Evolutionary conservation across 2,888 invertebrate species (phyloP), one percentile per base, ranked within the genome.

Genomic region (Proisotoma minuta): DNA sequence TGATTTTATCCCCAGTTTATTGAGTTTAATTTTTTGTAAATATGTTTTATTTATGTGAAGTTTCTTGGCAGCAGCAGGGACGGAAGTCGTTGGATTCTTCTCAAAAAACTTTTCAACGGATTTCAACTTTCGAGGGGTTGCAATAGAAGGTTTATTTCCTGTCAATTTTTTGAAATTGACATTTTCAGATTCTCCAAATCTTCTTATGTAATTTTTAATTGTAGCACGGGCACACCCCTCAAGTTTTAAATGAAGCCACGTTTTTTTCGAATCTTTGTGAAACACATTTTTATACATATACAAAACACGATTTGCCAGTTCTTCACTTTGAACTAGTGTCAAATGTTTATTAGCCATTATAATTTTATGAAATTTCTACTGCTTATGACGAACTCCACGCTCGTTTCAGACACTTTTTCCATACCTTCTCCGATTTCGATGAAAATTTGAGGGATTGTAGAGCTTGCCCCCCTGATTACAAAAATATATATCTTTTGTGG

Each of bases 1-100:
- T 2, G 65, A 50, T 28, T 23, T 23, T 27, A 61, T 65, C 56
- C 61, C 61, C 59, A 65, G 47, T 8, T 61, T 58, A 39, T 43
- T 53, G 53, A 65, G 61, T 56, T 54, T 61, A 49, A 48, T 50
- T 15, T 50, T 8, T 4, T 3, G 12, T 28, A 52, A 47, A 20
- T 40, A 51, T 28, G 1, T n/a, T 24, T 15, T 2, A 2, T 39
- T 57, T 3, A 62, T 51, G 23, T 60, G 54, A 4, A 63, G 29
- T 51, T 63, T 63, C 28, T 50, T 57, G 10, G 59, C 63, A 15
- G 57, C 63, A 50, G 20, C 24, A 22, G 20, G 8, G 12, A 39
- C 43, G 22, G 63, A 28, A n/a, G 43, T 51, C 12, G 59, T 57
- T 10, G 57, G 57, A 22, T 39, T n/a, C 2, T n/a, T 10, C 12